phyloP scores from a whole-genome alignment of 2,888 invertebrate species.

The Lepidochrysops patricia region DNA sequence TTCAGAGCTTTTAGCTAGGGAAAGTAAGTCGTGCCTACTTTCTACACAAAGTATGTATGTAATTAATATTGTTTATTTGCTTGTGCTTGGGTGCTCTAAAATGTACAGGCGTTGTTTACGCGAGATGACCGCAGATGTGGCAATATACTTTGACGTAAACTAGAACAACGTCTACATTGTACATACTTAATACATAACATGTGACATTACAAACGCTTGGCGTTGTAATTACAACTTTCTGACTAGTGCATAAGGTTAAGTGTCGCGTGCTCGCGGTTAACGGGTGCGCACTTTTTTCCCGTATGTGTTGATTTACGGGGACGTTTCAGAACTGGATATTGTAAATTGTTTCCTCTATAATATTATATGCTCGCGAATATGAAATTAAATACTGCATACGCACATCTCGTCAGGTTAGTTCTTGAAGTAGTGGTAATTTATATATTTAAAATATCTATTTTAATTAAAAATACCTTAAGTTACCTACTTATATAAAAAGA shows the following conservation, averaged over 20 bases:
- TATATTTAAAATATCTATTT: no score
- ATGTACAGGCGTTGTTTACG: background rate
- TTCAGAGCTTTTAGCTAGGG: no score
- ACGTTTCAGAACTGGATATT: background rate
- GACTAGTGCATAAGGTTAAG: background rate
- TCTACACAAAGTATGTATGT: no score
- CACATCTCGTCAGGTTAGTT: no score
- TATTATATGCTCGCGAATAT: background rate
- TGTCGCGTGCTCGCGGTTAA: background rate
- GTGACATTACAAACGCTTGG: background rate
- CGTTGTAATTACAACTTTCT: background rate
- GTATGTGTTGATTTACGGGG: background rate
- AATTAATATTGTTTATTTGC: background rate
- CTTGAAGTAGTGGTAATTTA: no score
- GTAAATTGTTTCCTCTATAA: background rate
- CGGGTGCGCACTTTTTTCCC: background rate
- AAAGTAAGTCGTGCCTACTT: no score
- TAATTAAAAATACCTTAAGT: no score
- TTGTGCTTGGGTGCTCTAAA: background rate
- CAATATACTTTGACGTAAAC: constrained; percentile 4
- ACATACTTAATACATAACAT: background rate
- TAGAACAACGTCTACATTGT: background rate
- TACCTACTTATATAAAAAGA: no score
- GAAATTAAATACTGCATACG: background rate
- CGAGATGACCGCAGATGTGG: constrained; percentile 9